phyloP scores from a whole-genome alignment of 1,140 invertebrate genomes.

The Bombus confusus region DNA sequence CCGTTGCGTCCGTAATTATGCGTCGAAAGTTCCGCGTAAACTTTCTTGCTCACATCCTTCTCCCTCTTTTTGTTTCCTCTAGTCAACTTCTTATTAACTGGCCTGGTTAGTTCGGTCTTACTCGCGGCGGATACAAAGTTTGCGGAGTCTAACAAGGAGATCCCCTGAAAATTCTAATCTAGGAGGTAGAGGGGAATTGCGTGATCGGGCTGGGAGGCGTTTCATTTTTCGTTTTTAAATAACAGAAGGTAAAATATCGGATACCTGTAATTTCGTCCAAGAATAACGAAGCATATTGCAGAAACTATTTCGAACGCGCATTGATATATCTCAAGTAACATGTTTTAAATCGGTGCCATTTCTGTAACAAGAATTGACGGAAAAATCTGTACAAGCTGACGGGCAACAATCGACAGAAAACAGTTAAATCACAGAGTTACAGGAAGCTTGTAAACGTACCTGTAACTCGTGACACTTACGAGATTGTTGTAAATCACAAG shows the following conservation, averaged over 20 bases:
- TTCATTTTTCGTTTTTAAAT: not conserved
- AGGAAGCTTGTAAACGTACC: not conserved
- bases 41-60: conserved; percentile 43
- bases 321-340: too few relatives aligned
- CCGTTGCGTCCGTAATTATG: conserved; percentile 59
- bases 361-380: not conserved
- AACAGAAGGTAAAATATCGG: too few relatives aligned
- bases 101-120: conserved; percentile 48
- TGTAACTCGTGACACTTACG: not conserved
- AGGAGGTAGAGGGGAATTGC: not conserved
- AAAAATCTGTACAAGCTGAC: not conserved
- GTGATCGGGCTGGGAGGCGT: not conserved
- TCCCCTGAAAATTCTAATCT: conserved; percentile 46
- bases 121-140: conserved; percentile 61
- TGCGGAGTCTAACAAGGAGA: conserved; percentile 47
- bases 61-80: conserved; percentile 32
- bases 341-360: too few relatives aligned
- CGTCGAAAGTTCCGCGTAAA: conserved; percentile 56
- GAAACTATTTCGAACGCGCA: too few relatives aligned
- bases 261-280: too few relatives aligned
- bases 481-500: not conserved
- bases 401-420: not conserved
- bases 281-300: not conserved
- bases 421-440: not conserved
- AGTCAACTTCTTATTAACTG: conserved; percentile 57